Base-by-base conservation (phyloP, 2,797 vertebrate species). In the Phrynocephalus guinanensis region DNA sequence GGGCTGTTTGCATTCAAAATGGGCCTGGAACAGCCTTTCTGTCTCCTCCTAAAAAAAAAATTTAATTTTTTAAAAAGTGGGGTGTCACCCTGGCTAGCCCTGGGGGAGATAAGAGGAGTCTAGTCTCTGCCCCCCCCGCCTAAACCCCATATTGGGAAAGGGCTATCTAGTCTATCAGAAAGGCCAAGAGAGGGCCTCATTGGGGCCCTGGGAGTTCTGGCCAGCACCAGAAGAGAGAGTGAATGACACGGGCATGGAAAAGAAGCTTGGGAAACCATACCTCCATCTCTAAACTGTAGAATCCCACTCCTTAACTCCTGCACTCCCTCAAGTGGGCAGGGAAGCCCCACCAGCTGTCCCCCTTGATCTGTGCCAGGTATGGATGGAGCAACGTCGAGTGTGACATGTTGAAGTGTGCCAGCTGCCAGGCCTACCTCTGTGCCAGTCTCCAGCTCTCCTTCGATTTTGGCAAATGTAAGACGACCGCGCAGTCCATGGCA, bases 361-460 rank as follows among this genome's bases (percentile, higher is more conserved):
- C 99, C 0, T 95, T 99, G 67, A 96, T 97, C 88, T 99, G 99
- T 1, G 98, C 99, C 78, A 94, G 96, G n/a, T 98, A 98, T 0
- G 99, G 99, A 89, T 99, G 99, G 99, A 90, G 97, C 93, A 98
- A 96, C 0, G 94, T 99, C 6, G 97, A 98, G 68, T 97, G 97
- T 1, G 99, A 99, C 86, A 97, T 99, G 98, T 95, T 99, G 5
- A 97, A 98, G 90, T 99, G 99, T 91, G 97, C 97, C 94, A 98
- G 98, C 95, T 99, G 99, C 93, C 98, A 98, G 88, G 98, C 98
- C n/a, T 98, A 98, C 94, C 98, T 99, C 26, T 99, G 98, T 89
- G 96, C 97, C 78, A 97, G 97, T 60, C 93, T 99, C n/a, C 98
- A 98, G 80, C 97, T 98, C 18, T 94, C 97, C 0, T 92, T 97